Base-by-base conservation (phyloP, 2,113 vertebrate species). In the Antechinus stuartii region DNA sequence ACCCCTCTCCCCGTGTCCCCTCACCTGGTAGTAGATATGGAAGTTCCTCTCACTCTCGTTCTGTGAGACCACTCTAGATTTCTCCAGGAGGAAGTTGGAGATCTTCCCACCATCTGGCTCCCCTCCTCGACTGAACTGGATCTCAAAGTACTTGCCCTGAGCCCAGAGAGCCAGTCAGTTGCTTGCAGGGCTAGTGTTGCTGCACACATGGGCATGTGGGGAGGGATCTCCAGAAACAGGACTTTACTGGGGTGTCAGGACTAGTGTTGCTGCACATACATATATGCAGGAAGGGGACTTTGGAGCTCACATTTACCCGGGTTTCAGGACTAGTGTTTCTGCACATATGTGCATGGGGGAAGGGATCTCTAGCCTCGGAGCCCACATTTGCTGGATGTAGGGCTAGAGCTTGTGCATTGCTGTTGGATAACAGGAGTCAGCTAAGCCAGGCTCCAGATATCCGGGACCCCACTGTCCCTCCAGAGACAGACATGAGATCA, bases 131-230 rank as follows among this genome's bases (percentile, higher is more conserved):
- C 99, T 99, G 98, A 99, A 99, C 98, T 99, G 99, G 98, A 99
- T 99, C 98, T 99, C 99, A 35, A 99, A 99, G 97, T 99, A 99
- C 97, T 99, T 99, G 54, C 99, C 99, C 99, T 99, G 98, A 92
- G 46, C 46, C 6, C 30, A 0, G 92, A 50, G 92, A 0, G 90
- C 0, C 30, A 25, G 2, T 97, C 56, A 95, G 93, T 42, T 2
- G 22, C 27, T 3, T 49, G 22, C 30, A 24, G 54, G 24, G 2
- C 57, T 89, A 0, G 2, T 84, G 35, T 25, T 26, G 2, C 27
- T 26, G 53, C 16, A 68, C 19, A 84, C 19, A 8, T 84, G 42
- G n/a, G 3, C 5, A 42, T 55, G 2, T 8, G 8, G 49, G 8
- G 42, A 84, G 54, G 56, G 3, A 3, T 0, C 35, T 84, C 68